These are phyloP conservation scores for Dorcus parallelipipedus DNA, from an alignment of 2,888 invertebrate species.

Conservation along the genomic window DNA sequence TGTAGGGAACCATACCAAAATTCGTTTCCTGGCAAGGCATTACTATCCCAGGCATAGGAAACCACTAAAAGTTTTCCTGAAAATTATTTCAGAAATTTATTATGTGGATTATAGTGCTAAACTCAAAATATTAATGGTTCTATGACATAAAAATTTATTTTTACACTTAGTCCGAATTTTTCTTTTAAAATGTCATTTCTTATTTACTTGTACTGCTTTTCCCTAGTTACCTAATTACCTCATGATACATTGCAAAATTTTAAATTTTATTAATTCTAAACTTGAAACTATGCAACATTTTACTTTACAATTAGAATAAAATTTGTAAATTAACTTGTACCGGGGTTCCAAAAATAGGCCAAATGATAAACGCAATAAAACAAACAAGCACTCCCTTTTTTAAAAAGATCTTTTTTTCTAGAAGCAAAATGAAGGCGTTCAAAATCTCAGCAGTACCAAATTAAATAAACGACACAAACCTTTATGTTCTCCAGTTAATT, in stretches of 20 bases:
- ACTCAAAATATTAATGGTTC: no score
- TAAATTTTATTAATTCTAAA: no score
- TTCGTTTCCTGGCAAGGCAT: constrained; percentile 71
- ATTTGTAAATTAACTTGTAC: no score
- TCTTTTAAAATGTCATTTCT: no score
- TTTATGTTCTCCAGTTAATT: constrained; percentile 30
- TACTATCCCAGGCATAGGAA: constrained; percentile 72
- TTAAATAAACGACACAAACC: constrained; percentile 2
- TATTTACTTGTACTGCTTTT: background rate
- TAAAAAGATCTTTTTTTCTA: background rate
- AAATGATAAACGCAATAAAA: background rate
- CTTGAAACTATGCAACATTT: no score
- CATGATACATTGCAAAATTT: no score
- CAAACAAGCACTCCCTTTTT: background rate
- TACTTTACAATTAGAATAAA: no score
- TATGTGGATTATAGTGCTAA: no score
- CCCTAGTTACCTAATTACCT: background rate
- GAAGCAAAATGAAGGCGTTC: no score
- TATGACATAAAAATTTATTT: background rate
- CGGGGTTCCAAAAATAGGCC: no score
- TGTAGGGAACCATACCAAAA: constrained; percentile 57
- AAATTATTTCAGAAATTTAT: background rate
- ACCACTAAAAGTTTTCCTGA: constrained; percentile 54
- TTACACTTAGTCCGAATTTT: no score
- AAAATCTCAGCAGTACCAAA: no score